Percentiles rank a stretch among this genome's conserved stretches.
Evolutionary conservation across 2,113 vertebrate genomes (phyloP).

Genomic region (Anseranas semipalmata): DNA sequence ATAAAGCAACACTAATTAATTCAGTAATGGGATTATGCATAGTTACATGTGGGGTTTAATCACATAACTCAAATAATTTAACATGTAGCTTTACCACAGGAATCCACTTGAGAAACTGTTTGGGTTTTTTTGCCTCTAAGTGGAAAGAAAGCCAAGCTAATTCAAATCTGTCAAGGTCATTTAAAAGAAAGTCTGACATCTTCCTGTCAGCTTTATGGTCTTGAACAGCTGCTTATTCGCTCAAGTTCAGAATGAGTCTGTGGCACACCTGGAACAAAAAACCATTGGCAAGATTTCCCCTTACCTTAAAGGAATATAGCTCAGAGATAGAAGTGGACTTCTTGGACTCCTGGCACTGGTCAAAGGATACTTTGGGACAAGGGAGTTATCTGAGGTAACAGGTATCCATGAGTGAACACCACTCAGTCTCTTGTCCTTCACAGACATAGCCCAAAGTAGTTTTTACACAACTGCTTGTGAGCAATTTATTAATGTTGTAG

Average conservation of each 20-base stretch:
- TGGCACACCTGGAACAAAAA: neutral
- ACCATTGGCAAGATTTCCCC: neutral
- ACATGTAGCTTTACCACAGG: neutral
- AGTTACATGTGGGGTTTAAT: neutral
- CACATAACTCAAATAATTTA: neutral
- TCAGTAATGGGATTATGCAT: neutral
- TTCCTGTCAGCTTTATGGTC: neutral
- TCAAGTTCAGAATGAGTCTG: neutral
- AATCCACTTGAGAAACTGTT: neutral
- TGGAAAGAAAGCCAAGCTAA: neutral
- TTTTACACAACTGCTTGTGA: neutral
- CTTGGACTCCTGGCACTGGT: neutral
- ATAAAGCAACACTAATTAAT: too few species aligned
- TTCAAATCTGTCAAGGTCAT: neutral
- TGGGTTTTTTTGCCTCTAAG: neutral
- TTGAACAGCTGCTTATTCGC: neutral
- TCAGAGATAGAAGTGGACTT: neutral
- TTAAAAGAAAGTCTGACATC: neutral
- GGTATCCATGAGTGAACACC: accelerated
- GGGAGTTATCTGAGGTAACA: neutral
- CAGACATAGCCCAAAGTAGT: neutral
- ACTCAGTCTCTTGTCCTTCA: neutral
- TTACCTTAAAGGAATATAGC: neutral
- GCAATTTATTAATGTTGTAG: neutral
- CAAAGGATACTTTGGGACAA: neutral